Base-by-base conservation (phyloP, 1,140 invertebrate species). In the Pseudomyrmex concolor region DNA sequence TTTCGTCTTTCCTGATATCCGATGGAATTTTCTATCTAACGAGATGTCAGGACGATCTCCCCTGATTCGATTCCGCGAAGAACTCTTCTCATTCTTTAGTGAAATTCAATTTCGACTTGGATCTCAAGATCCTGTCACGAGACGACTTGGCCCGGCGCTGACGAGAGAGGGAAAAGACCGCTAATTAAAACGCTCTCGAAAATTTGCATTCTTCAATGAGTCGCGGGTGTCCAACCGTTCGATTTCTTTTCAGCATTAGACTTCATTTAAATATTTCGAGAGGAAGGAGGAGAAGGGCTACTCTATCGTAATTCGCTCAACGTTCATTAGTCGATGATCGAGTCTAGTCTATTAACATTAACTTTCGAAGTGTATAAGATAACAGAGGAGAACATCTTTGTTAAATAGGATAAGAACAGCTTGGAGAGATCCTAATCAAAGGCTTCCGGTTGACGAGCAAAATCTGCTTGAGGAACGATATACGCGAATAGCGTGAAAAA, bases 61-160 rank as follows among this genome's bases (percentile, higher is more conserved):
- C 63, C 68, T 85, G 84, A 89, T 89, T 89, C 87, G 80, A 89
- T 89, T 88, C 76, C 87, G 78, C 78, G 87, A 84, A 89, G 86
- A 89, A 89, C 78, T 86, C 78, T 72, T 87, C 86, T 86, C 86
- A 84, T 88, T 88, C 87, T 88, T 88, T 73, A 80, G 84, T 19
- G 74, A 88, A 89, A 89, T 89, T 88, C 87, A 89, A 89, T 89
- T 89, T 88, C 84, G 78, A 84, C 78, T 84, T 48, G 84, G 83
- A 86, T 86, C 87, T 83, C 74, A 51, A 34, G 86, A 70, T 54
- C 70, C 86, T 86, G 87, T 83, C 86, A 82, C 60, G 70, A 70
- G 77, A 25, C 80, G 84, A 85, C 77, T 67, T 85, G 73, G 55
- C 34, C 22, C 34, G 22, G 68, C 55, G 57, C 51, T 72, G 64